phyloP scores from a whole-genome alignment of 2,797 vertebrate genomes.

The Sebastes matsubarae region DNA sequence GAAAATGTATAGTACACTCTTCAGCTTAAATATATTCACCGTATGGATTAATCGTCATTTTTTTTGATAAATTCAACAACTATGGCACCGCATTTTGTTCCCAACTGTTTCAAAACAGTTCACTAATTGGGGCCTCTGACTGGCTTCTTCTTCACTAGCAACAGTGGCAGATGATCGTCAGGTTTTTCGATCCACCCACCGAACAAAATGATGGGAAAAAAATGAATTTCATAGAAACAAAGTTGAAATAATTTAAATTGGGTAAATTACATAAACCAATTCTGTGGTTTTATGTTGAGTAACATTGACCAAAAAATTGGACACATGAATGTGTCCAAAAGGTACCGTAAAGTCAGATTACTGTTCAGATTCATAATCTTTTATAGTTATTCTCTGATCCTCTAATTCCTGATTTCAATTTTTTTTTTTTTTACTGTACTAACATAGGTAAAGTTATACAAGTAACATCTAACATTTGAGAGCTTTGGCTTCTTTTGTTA shows the following conservation, averaged over 20 bases:
- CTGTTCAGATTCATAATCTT: not conserved
- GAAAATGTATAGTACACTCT: not conserved
- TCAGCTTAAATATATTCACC: not conserved
- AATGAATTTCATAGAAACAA: not conserved
- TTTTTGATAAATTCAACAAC: not conserved
- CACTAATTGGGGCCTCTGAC: not conserved
- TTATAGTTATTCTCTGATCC: not conserved
- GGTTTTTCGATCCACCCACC: not conserved
- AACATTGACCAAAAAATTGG: not conserved
- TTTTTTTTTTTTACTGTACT: no score
- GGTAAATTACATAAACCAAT: not conserved
- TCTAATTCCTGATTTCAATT: not conserved
- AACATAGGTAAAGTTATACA: not conserved
- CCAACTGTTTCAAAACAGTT: not conserved
- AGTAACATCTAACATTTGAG: not conserved
- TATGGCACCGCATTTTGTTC: not conserved
- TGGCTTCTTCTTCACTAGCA: not conserved
- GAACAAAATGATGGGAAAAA: not conserved
- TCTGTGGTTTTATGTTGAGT: not conserved
- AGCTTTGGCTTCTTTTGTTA: not conserved
- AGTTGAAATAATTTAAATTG: not conserved
- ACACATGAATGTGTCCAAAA: not conserved
- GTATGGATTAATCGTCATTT: not conserved
- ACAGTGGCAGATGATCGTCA: not conserved
- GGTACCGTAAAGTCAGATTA: rapidly evolving